Evolutionary conservation across 2,888 invertebrate species (phyloP).

Genomic region (Sylvicola fuscatus): DNA sequence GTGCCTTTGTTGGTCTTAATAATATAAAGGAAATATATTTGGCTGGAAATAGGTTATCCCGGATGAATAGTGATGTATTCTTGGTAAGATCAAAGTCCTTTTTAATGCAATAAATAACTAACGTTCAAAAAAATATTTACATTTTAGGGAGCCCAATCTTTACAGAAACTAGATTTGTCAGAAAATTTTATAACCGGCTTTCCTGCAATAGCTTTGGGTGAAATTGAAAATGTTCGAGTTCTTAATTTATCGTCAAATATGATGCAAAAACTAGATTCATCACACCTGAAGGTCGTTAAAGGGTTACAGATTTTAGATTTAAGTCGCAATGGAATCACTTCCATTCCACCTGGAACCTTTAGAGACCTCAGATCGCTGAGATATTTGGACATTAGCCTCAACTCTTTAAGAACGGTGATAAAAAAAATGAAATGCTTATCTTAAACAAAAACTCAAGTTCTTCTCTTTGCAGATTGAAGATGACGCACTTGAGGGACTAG

Average conservation of each 20-base stretch:
- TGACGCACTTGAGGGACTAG: constrained; percentile 66
- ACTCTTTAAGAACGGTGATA: constrained; percentile 67
- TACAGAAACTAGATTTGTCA: constrained; percentile 64
- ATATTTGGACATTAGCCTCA: constrained; percentile 64
- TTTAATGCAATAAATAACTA: not conserved
- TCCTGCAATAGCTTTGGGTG: constrained; percentile 54
- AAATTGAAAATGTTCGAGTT: constrained; percentile 44
- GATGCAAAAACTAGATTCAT: constrained; percentile 63
- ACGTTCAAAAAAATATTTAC: constrained; percentile 4
- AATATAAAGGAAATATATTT: constrained; percentile 48
- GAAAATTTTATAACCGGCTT: constrained; percentile 71
- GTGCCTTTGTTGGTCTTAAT: constrained; percentile 46
- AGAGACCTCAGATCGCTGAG: constrained; percentile 47
- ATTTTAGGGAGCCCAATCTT: constrained; percentile 39
- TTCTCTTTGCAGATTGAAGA: constrained; percentile 52
- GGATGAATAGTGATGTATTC: constrained; percentile 70
- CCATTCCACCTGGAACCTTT: constrained; percentile 65
- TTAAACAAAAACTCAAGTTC: constrained; percentile 2
- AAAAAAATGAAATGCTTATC: constrained; percentile 1
- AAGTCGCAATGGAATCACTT: constrained; percentile 65
- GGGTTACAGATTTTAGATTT: constrained; percentile 57
- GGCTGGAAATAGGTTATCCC: constrained; percentile 55
- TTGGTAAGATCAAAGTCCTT: constrained; percentile 25
- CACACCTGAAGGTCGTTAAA: constrained; percentile 42
- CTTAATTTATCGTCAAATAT: constrained; percentile 71